Evolutionary conservation across 2,888 invertebrate genomes (phyloP).

Genomic region (Phengaris arion): DNA sequence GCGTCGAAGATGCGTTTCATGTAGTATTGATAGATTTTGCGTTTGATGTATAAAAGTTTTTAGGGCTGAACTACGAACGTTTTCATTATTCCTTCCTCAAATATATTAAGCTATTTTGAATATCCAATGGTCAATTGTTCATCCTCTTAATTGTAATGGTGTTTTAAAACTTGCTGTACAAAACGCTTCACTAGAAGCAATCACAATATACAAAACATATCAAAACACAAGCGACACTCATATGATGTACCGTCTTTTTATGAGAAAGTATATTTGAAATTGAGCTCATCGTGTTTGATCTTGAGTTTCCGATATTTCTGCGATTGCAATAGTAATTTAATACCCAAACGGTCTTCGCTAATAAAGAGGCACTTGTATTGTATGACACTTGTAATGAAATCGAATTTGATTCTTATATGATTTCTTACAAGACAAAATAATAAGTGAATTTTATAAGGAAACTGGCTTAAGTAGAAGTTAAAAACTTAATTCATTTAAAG

Average conservation of each 20-base stretch:
- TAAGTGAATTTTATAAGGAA: neutral
- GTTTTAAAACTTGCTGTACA: too few relatives aligned
- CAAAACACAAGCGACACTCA: neutral
- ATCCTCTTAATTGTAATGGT: too few relatives aligned
- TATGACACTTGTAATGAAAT: slow-evolving; percentile 3
- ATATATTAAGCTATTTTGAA: neutral
- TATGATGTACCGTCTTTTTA: neutral
- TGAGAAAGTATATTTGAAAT: neutral
- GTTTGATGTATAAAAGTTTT: neutral
- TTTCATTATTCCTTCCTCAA: neutral
- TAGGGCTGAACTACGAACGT: neutral
- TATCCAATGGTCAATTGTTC: too few relatives aligned
- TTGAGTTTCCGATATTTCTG: slow-evolving; percentile 7
- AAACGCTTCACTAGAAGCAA: neutral
- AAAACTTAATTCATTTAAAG: neutral
- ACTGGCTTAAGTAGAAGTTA: neutral
- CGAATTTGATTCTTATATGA: neutral
- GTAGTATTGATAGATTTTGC: neutral
- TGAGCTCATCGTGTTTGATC: neutral
- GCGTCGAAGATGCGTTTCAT: neutral
- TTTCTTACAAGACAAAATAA: neutral
- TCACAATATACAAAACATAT: neutral
- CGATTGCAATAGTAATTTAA: neutral
- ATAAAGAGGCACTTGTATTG: slow-evolving; percentile 6
- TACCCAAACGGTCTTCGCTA: neutral